A percentile compares a stretch with the other conserved stretches of the same genome.
Evolutionary conservation across 2,113 vertebrate genomes (phyloP).

Genomic region (Patagioenas fasciata): DNA sequence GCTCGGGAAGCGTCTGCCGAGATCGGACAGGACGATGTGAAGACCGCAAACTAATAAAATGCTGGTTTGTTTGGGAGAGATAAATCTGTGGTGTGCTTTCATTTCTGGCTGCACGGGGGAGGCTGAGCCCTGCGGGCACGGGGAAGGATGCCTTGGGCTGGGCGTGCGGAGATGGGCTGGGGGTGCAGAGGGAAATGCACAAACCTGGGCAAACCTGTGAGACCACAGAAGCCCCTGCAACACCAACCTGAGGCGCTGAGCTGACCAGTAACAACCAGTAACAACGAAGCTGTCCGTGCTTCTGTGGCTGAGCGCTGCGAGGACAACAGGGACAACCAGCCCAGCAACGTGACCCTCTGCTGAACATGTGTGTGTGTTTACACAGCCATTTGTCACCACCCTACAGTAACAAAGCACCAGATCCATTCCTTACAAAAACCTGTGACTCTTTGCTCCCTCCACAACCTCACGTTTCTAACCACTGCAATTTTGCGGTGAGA

Average conservation of each 20-base stretch:
- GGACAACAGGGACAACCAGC: background rate
- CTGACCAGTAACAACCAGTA: too few species aligned
- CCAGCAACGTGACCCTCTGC: rapidly evolving
- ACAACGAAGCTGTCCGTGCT: rapidly evolving
- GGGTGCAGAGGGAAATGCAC: background rate
- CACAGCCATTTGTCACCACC: background rate
- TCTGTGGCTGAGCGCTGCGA: rapidly evolving
- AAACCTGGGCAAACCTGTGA: background rate
- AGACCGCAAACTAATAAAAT: background rate
- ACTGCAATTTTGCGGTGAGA: background rate
- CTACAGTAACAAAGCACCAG: background rate
- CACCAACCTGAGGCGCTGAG: rapidly evolving
- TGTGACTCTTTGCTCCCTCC: background rate
- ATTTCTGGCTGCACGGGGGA: rapidly evolving
- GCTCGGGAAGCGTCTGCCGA: background rate
- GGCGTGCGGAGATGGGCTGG: background rate
- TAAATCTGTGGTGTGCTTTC: background rate
- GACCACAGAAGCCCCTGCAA: background rate
- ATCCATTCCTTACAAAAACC: background rate
- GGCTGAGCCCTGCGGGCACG: background rate
- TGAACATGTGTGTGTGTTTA: rapidly evolving
- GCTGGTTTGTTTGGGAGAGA: background rate
- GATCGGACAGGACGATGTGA: background rate
- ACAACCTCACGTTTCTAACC: background rate
- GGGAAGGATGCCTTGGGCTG: too few species aligned